Conservation (phyloP, 2,797 vertebrate genomes). For the Takifugu rubripes region DNA sequence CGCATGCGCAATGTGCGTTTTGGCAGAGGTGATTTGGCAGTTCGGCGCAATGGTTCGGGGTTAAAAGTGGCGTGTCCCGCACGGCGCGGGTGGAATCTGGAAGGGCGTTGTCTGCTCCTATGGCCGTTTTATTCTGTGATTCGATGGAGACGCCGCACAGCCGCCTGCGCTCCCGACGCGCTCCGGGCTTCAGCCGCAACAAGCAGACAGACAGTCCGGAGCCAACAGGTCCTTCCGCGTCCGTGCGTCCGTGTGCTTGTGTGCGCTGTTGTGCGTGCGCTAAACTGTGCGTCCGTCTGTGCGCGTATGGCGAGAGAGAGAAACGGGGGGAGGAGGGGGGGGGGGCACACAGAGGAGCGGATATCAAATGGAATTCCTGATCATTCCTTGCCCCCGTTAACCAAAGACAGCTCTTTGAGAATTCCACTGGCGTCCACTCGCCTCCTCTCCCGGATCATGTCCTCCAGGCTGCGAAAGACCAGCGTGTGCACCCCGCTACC, state of each 20-base stretch:
- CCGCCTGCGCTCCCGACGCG: constrained; percentile 26
- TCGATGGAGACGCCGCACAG: constrained; percentile 49
- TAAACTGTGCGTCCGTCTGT: constrained; percentile 42
- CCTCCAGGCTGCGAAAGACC: constrained; percentile 94
- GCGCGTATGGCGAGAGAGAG: constrained; percentile 35
- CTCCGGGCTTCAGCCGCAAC: constrained; percentile 18
- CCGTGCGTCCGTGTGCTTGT: constrained; percentile 44
- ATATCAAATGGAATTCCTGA: constrained; percentile 59
- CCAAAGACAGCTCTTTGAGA: constrained; percentile 88
- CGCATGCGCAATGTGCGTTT: constrained; percentile 49
- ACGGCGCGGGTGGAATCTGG: constrained; percentile 44
- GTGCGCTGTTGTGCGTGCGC: constrained; percentile 29
- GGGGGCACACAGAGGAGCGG: constrained; percentile 16
- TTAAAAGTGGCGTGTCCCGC: constrained; percentile 42
- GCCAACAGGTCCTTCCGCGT: constrained; percentile 64
- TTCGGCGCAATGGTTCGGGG: constrained; percentile 22
- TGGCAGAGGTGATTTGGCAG: constrained; percentile 50
- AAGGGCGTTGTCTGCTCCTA: constrained; percentile 68
- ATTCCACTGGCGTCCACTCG: constrained; percentile 93
- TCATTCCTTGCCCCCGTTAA: constrained; percentile 85
- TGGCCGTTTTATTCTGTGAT: constrained; percentile 44
- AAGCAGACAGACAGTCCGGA: constrained; percentile 38
- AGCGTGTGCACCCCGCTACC: constrained; percentile 89
- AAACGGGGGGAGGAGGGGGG: neutral
- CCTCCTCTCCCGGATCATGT: constrained; percentile 95